phyloP scores from a whole-genome alignment of 2,113 vertebrate species.

The Lathamus discolor region DNA sequence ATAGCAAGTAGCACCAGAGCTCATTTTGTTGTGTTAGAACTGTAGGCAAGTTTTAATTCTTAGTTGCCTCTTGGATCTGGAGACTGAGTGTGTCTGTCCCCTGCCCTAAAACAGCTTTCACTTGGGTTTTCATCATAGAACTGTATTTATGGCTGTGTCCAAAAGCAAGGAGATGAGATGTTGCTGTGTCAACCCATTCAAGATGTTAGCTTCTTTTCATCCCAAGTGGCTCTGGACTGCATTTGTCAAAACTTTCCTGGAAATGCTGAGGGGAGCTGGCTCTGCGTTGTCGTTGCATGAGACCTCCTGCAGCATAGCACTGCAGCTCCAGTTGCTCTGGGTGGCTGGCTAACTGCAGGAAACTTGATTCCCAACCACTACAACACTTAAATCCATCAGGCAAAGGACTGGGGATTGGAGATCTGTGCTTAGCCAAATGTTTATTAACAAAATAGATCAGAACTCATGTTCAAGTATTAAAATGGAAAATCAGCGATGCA shows the following conservation, averaged over 20 bases:
- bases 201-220: neutral
- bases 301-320: neutral
- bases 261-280: no score
- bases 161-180: neutral
- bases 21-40: neutral
- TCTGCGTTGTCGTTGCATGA: rapidly evolving
- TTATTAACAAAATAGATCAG: neutral
- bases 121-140: neutral
- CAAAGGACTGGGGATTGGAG: neutral
- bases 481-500: neutral
- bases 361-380: neutral
- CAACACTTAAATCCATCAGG: rapidly evolving
- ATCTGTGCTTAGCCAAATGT: neutral
- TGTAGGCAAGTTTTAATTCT: neutral
- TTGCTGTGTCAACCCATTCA: neutral
- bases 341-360: no score
- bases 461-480: neutral
- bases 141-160: neutral
- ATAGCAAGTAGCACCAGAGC: neutral
- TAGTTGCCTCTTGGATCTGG: neutral
- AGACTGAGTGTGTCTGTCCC: neutral
- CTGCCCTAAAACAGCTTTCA: neutral
- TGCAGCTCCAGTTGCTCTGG: neutral
- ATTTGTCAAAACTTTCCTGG: neutral
- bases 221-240: neutral